Evolutionary conservation across 2,888 invertebrate genomes (phyloP), one percentile per base, ranked within the genome.

Genomic region (Drosophila meridiana): DNA sequence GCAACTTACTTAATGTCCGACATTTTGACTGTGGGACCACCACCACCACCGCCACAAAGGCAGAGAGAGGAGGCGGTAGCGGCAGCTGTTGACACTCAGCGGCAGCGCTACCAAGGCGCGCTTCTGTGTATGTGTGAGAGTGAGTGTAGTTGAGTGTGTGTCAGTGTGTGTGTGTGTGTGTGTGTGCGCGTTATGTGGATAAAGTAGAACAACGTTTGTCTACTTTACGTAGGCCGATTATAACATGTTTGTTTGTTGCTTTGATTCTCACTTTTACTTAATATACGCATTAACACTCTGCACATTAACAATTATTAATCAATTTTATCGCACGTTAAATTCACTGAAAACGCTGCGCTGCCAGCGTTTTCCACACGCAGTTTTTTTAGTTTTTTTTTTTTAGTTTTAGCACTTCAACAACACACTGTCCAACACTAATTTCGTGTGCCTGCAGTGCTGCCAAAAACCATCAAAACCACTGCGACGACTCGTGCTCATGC

Each of bases 1-100:
- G 36, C 52, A 79, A 92, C 93, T 92, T 91, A 92, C 92, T 92
- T 92, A 82, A 92, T 88, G 92, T 92, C 92, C 89, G 92, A 92
- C 92, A 92, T 92, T 92, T 92, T 92, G 91, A 82, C 67, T 73
- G 76, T 69, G 79, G 69, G 65, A 72, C 65, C 72, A 69, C 77
- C 77, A 73, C 68, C 66, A 69, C 66, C 77, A 69, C 76, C 65
- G 30, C 77, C 71, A 47, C 71, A 50, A 36, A 64, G 63, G 63
- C 71, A 67, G 57, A 64, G 68, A 65, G 65, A 47, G 56, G 53
- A 38, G 55, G 66, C 61, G 59, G 57, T 62, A 71, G 72, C 66
- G 78, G 83, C 83, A 83, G 83, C 83, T 83, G 83, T 83, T 83
- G 83, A 89, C 83, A 83, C 86, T 83, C 83, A 76, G 71, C 76